These are phyloP conservation scores for Picus viridis DNA, from an alignment of 2,797 vertebrate genomes.

Conservation along the genomic window DNA sequence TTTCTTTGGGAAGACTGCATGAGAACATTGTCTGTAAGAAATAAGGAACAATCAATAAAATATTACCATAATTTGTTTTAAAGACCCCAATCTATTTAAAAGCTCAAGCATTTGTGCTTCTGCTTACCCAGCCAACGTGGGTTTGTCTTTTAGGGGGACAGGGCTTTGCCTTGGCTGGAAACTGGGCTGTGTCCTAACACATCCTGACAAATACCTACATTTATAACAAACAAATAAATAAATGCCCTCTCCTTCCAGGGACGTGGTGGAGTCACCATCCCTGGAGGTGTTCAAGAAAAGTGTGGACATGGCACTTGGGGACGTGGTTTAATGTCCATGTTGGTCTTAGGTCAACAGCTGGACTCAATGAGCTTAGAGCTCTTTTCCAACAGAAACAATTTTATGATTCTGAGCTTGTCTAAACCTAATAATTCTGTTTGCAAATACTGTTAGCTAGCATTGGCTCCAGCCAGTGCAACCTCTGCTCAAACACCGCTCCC, in stretches of 20 bases:
- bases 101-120: neutral
- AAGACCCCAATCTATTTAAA: too few species aligned
- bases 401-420: neutral
- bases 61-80: too few species aligned
- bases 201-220: neutral
- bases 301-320: too few species aligned
- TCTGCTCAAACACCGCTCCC: neutral
- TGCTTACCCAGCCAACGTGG: neutral
- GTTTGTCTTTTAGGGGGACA: neutral
- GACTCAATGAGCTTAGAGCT: too few species aligned
- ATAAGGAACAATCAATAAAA: neutral
- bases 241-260: too few species aligned
- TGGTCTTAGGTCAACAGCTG: too few species aligned
- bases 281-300: too few species aligned
- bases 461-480: rapidly evolving
- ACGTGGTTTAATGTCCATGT: too few species aligned
- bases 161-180: neutral
- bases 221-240: too few species aligned
- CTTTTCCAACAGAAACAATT: too few species aligned
- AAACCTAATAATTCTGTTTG: rapidly evolving
- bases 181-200: neutral
- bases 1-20: neutral
- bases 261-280: too few species aligned
- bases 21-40: neutral
- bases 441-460: neutral